Conservation (phyloP, 2,888 invertebrate species). For the Shargacucullia verbasci region DNA sequence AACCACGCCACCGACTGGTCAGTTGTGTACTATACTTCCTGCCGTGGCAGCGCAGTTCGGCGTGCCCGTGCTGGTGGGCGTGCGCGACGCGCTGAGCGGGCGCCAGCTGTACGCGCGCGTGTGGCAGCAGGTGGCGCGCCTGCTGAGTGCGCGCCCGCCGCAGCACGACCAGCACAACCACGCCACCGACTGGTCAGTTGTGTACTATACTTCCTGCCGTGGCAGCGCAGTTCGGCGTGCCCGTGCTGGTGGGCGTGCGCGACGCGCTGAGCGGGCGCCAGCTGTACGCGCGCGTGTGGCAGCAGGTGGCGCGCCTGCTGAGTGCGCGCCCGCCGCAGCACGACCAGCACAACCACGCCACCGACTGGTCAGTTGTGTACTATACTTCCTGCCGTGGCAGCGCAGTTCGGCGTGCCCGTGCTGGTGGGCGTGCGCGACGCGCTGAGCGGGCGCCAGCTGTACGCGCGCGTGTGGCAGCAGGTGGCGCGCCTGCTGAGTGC, state of each 20-base stretch:
- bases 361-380: conserved; percentile 95
- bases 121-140: conserved; percentile 94
- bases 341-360: conserved; percentile 94
- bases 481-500: conserved; percentile 94
- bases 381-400: conserved; percentile 96
- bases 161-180: conserved; percentile 93
- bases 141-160: conserved; percentile 93
- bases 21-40: conserved; percentile 95
- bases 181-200: conserved; percentile 95
- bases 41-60: conserved; percentile 96
- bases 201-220: conserved; percentile 96
- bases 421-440: conserved; percentile 91
- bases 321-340: conserved; percentile 92
- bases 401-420: conserved; percentile 96
- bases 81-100: conserved; percentile 90
- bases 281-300: conserved; percentile 95
- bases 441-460: conserved; percentile 93
- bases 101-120: conserved; percentile 95
- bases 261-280: conserved; percentile 91
- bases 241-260: conserved; percentile 92
- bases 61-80: conserved; percentile 93
- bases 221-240: conserved; percentile 96
- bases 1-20: conserved; percentile 97
- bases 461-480: conserved; percentile 95
- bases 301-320: conserved; percentile 93